Evolutionary conservation across 2,888 invertebrate species (phyloP).

Genomic region (Lysandra bellargus): DNA sequence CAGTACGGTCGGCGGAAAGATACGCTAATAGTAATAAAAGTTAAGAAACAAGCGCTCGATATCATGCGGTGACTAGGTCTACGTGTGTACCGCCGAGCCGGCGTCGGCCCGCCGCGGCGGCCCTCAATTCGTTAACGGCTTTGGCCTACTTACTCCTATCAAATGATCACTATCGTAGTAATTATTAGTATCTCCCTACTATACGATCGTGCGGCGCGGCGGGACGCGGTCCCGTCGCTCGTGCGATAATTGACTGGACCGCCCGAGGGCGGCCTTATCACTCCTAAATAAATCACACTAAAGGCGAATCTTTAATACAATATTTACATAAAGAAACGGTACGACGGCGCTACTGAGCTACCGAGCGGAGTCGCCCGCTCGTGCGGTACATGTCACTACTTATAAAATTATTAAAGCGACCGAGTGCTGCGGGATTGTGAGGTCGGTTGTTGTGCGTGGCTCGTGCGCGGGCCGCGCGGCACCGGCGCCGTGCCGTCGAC

Average conservation of each 20-base stretch:
- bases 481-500: slow-evolving; percentile 34
- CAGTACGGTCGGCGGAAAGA: slow-evolving; percentile 51
- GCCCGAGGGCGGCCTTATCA: slow-evolving; percentile 50
- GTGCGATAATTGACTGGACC: slow-evolving; percentile 77
- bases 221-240: slow-evolving; percentile 52
- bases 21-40: slow-evolving; percentile 55
- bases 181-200: slow-evolving; percentile 72
- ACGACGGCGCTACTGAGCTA: slow-evolving; percentile 76
- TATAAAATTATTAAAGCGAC: slow-evolving; percentile 76
- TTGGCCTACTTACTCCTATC: slow-evolving; percentile 78
- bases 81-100: slow-evolving; percentile 56
- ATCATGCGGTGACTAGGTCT: slow-evolving; percentile 55
- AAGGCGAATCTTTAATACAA: slow-evolving; percentile 70
- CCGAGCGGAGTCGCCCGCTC: slow-evolving; percentile 67
- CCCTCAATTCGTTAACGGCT: slow-evolving; percentile 77
- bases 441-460: slow-evolving; percentile 65
- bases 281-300: slow-evolving; percentile 64
- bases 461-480: slow-evolving; percentile 48
- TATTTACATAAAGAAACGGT: slow-evolving; percentile 76
- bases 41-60: slow-evolving; percentile 50
- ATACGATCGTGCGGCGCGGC: slow-evolving; percentile 66
- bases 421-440: slow-evolving; percentile 70
- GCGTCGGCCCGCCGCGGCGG: slow-evolving; percentile 61
- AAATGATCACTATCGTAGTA: slow-evolving; percentile 79
- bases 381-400: slow-evolving; percentile 66